Conservation (phyloP, 2,888 invertebrate species). For the Fragum sueziense region DNA sequence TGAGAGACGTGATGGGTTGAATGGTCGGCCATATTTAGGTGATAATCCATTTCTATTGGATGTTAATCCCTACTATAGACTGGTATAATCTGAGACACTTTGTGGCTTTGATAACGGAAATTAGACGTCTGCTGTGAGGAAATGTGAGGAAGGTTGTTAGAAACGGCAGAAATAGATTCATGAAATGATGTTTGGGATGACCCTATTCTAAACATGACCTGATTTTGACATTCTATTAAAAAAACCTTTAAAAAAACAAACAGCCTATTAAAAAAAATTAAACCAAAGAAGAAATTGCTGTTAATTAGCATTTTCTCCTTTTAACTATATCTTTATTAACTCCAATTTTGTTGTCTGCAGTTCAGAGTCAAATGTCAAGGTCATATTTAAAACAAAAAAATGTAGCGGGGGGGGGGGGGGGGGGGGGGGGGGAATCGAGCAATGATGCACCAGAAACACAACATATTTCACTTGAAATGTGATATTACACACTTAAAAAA, state of each 20-base stretch:
- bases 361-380: not conserved
- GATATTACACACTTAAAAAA: too few relatives aligned
- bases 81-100: not conserved
- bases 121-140: not conserved
- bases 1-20: conserved; percentile 15
- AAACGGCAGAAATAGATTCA: not conserved
- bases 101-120: conserved; percentile 6
- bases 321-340: too few relatives aligned
- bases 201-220: too few relatives aligned
- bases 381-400: too few relatives aligned
- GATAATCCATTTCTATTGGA: conserved; percentile 13
- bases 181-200: too few relatives aligned
- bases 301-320: not conserved
- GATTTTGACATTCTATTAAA: too few relatives aligned
- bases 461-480: too few relatives aligned
- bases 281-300: not conserved
- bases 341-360: not conserved
- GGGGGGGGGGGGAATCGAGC: too few relatives aligned
- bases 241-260: too few relatives aligned
- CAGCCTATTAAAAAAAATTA: not conserved
- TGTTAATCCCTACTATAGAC: conserved; percentile 18
- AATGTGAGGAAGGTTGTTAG: not conserved
- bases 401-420: too few relatives aligned
- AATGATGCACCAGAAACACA: too few relatives aligned
- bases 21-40: conserved; percentile 17